Evolutionary conservation across 2,888 invertebrate species (phyloP).

Genomic region (Eremobia ochroleuca): DNA sequence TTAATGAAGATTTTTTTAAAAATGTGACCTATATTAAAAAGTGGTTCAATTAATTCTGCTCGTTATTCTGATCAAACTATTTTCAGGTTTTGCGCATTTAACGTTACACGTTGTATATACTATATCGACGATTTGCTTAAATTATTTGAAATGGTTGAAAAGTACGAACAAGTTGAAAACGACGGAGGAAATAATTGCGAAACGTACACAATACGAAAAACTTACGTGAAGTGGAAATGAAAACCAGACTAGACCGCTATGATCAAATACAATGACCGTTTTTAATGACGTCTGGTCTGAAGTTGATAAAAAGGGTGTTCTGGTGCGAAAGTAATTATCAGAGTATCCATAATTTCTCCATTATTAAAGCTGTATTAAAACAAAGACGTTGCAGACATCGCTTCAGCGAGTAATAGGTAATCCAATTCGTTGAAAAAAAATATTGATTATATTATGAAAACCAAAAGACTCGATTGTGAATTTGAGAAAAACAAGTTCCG

Average conservation of each 20-base stretch:
- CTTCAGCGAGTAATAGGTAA: background rate
- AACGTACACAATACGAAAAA: slow-evolving; percentile 35
- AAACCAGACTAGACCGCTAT: slow-evolving; percentile 37
- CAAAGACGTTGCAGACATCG: slow-evolving; percentile 13
- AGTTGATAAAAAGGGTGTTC: slow-evolving; percentile 51
- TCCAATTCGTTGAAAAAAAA: background rate
- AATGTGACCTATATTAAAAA: too few species aligned
- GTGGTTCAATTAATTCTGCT: too few species aligned
- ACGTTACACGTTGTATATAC: too few species aligned
- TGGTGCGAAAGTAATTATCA: slow-evolving; percentile 40
- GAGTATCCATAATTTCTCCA: slow-evolving; percentile 35
- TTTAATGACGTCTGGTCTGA: slow-evolving; percentile 53
- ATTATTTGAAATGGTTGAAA: slow-evolving; percentile 1
- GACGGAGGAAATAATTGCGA: slow-evolving; percentile 25
- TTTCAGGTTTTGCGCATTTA: too few species aligned
- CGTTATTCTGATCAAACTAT: too few species aligned
- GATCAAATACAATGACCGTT: slow-evolving; percentile 47
- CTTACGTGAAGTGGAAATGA: slow-evolving; percentile 33
- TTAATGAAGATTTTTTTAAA: too few species aligned
- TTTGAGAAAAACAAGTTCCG: slow-evolving; percentile 21
- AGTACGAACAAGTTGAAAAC: slow-evolving; percentile 3
- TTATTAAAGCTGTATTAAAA: slow-evolving; percentile 33
- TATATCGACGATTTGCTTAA: background rate
- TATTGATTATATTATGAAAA: slow-evolving; percentile 11
- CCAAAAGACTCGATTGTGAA: background rate